Evolutionary conservation across 1,140 invertebrate species (phyloP), one percentile per base, ranked within the genome.

Genomic region (Zaprionus davidi): DNA sequence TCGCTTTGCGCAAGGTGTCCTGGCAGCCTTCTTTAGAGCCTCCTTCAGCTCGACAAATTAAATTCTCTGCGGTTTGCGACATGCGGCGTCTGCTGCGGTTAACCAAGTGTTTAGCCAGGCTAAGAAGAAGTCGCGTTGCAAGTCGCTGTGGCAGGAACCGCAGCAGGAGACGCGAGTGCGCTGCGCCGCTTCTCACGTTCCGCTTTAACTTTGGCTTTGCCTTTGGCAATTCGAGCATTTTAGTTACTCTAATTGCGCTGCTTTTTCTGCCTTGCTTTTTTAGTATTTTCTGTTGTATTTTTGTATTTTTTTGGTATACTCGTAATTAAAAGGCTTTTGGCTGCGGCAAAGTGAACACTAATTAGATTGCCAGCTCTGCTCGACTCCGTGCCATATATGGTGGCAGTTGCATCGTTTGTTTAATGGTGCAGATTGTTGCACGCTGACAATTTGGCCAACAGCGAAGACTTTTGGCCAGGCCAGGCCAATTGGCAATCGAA

Each of bases 401-500:
- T 71, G 83, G 83, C 64, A 64, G 71, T 82, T 71, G 72, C 81
- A 84, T 84, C 79, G 83, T 86, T 88, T 88, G 83, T 87, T 87
- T 87, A 87, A 87, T 87, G 83, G 83, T 78, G 83, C 74, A 87
- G 83, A 87, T 87, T 87, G 83, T 88, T 87, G 83, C 83, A 87
- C 84, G 83, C 84, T 87, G 83, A 84, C 84, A 88, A 88, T 87
- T 88, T 81, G 75, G 70, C 62, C 66, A 44, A 51, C 59, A 3
- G 51, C 60, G 55, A 34, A 34, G 31, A 60, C 67, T 70, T 75
- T 76, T 76, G 73, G 73, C 73, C 67, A 71, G 44, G 58, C 34
- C 59, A 44, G 57, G 62, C 46, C 68, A 76, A 64, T 63, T 36
- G 49, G 53, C 63, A 76, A 71, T 60, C 51, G 56, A 31, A 58